phyloP scores from a whole-genome alignment of 2,797 vertebrate species.

The Propithecus perrieri region DNA sequence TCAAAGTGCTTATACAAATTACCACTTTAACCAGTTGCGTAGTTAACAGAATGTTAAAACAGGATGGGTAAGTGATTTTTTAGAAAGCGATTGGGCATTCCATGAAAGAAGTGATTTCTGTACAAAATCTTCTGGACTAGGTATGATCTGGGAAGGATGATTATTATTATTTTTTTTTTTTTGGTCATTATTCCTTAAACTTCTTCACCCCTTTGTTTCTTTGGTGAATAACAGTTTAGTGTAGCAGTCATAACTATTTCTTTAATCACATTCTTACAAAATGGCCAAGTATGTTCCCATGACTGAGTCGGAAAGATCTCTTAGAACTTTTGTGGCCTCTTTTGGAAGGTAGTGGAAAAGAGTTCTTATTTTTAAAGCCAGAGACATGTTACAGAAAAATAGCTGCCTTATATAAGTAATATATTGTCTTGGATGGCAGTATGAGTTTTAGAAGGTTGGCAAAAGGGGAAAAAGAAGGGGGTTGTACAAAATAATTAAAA shows the following conservation, averaged over 20 bases:
- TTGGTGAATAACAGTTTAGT: slow-evolving; percentile 23
- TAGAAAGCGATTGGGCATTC: slow-evolving; percentile 32
- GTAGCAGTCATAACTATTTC: not conserved
- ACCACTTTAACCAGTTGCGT: not conserved
- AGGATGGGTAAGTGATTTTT: slow-evolving; percentile 12
- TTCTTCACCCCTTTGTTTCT: slow-evolving; percentile 14
- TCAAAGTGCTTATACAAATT: slow-evolving; percentile 36
- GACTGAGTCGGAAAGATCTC: slow-evolving; percentile 22
- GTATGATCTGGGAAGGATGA: not conserved
- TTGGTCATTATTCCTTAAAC: not conserved
- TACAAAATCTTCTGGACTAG: slow-evolving; percentile 17
- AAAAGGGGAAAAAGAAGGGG: not conserved
- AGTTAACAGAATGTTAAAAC: slow-evolving; percentile 24
- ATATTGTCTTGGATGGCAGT: not conserved
- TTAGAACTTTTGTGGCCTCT: slow-evolving; percentile 40
- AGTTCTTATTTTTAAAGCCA: slow-evolving; percentile 46
- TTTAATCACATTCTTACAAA: slow-evolving; percentile 12
- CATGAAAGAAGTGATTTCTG: slow-evolving; percentile 27
- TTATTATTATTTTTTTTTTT: not conserved
- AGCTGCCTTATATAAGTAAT: slow-evolving; percentile 24
- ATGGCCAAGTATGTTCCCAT: slow-evolving; percentile 8
- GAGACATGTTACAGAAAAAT: not conserved
- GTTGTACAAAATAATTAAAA: slow-evolving; percentile 34
- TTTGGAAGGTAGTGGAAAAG: slow-evolving; percentile 5
- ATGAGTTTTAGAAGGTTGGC: slow-evolving; percentile 14